phyloP scores from a whole-genome alignment of 2,888 invertebrate genomes.

The Drosophila flavopinicola region DNA sequence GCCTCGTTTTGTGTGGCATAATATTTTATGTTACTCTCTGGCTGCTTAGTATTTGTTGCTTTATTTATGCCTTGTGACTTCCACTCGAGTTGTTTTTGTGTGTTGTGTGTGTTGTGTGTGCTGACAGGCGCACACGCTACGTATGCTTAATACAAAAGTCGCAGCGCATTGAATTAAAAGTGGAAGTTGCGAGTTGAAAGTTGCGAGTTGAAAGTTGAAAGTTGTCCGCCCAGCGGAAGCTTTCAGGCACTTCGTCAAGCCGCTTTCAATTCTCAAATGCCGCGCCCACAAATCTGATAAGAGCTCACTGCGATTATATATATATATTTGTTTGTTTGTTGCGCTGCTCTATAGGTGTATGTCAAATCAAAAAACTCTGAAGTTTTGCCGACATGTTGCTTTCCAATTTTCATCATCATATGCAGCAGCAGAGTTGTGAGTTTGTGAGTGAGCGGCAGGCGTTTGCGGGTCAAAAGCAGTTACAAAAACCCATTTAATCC shows the following conservation, averaged over 20 bases:
- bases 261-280: conserved; percentile 13
- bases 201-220: too few relatives aligned
- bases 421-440: conserved; percentile 3
- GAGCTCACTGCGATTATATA: conserved; percentile 53
- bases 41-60: conserved; percentile 60
- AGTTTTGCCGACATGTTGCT: conserved; percentile 65
- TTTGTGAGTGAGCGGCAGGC: too few relatives aligned
- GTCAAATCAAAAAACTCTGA: conserved; percentile 48
- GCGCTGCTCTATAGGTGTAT: too few relatives aligned
- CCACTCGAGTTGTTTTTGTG: conserved; percentile 24
- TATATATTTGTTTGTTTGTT: conserved; percentile 1
- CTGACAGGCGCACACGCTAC: conserved; percentile 37
- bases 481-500: conserved; percentile 76
- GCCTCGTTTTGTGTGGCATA: conserved; percentile 52
- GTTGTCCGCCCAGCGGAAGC: conserved; percentile 65
- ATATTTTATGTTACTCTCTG: conserved; percentile 25
- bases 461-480: conserved; percentile 56
- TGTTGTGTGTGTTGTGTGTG: too few relatives aligned
- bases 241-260: conserved; percentile 74
- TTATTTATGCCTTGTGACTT: conserved; percentile 62
- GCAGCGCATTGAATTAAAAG: conserved; percentile 66
- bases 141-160: conserved; percentile 62
- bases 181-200: too few relatives aligned
- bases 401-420: conserved; percentile 66
- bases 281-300: conserved; percentile 73